phyloP scores from a whole-genome alignment of 2,888 invertebrate species.

The Amphipyra tragopoginis region DNA sequence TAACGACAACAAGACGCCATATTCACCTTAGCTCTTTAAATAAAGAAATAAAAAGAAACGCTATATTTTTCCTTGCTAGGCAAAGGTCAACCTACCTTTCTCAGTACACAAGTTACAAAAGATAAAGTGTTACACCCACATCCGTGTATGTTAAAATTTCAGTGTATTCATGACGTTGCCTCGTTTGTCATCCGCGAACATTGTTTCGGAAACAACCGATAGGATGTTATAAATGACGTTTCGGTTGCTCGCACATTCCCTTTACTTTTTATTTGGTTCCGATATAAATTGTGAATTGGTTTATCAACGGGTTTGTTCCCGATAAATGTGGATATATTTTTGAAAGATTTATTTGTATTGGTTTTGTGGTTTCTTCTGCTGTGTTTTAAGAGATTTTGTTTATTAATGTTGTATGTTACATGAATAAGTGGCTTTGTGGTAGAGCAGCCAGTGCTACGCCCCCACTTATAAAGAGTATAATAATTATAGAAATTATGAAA shows the following conservation, averaged over 20 bases:
- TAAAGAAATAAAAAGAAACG: no score
- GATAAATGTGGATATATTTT: constrained; percentile 36
- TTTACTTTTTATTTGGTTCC: constrained; percentile 52
- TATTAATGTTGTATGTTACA: no score
- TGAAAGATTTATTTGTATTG: constrained; percentile 31
- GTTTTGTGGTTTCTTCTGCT: constrained; percentile 13
- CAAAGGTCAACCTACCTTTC: no score
- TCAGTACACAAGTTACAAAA: background rate
- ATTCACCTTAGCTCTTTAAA: no score
- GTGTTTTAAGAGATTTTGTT: background rate
- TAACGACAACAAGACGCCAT: no score
- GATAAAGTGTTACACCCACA: constrained; percentile 16
- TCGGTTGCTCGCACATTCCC: constrained; percentile 56
- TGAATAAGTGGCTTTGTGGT: no score
- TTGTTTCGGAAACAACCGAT: constrained; percentile 72
- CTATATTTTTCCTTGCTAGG: no score
- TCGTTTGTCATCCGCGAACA: constrained; percentile 61
- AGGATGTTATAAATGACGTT: constrained; percentile 76
- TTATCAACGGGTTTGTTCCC: constrained; percentile 51
- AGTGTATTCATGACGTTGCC: constrained; percentile 17
- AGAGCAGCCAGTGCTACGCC: no score
- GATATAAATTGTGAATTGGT: constrained; percentile 64
- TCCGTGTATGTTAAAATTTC: constrained; percentile 19
- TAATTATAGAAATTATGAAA: no score
- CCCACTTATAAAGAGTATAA: no score